These are phyloP conservation scores for Bombylius discolor DNA, from an alignment of 2,888 invertebrate species.

Conservation along the genomic window DNA sequence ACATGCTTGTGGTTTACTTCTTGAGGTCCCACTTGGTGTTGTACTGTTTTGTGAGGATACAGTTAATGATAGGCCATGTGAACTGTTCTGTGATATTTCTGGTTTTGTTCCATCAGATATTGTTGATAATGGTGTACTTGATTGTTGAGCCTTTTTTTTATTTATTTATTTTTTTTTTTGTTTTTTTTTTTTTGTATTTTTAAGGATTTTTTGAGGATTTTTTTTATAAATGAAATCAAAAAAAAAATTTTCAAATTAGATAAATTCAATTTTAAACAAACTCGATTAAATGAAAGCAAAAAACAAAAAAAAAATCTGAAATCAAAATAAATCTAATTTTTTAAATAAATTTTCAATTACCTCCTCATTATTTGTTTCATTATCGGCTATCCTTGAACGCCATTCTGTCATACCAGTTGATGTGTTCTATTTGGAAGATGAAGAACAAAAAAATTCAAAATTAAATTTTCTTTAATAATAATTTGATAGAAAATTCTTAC, in stretches of 20 bases:
- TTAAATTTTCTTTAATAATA: background rate
- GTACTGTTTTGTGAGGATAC: constrained; percentile 15
- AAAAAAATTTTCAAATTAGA: no score
- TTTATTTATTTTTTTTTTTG: no score
- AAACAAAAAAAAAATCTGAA: background rate
- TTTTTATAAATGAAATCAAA: no score
- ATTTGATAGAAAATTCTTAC: constrained; percentile 11
- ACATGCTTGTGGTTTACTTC: constrained; percentile 60
- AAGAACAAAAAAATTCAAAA: constrained; percentile 1
- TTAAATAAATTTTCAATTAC: constrained; percentile 7
- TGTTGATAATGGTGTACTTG: constrained; percentile 17
- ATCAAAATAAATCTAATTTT: background rate
- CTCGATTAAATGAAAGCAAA: background rate
- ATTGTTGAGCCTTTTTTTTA: constrained; percentile 15
- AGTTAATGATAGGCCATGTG: constrained; percentile 18
- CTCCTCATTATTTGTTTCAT: constrained; percentile 13
- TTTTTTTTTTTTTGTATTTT: no score
- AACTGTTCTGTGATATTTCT: constrained; percentile 17
- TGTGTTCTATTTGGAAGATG: constrained; percentile 1
- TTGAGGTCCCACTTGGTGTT: constrained; percentile 33
- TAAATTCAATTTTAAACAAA: no score
- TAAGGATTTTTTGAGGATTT: no score
- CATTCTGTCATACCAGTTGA: constrained; percentile 10
- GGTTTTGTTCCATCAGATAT: constrained; percentile 21
- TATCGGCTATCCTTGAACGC: constrained; percentile 13